Conservation (phyloP, 2,797 vertebrate genomes). For the Malurus leucopterus region DNA sequence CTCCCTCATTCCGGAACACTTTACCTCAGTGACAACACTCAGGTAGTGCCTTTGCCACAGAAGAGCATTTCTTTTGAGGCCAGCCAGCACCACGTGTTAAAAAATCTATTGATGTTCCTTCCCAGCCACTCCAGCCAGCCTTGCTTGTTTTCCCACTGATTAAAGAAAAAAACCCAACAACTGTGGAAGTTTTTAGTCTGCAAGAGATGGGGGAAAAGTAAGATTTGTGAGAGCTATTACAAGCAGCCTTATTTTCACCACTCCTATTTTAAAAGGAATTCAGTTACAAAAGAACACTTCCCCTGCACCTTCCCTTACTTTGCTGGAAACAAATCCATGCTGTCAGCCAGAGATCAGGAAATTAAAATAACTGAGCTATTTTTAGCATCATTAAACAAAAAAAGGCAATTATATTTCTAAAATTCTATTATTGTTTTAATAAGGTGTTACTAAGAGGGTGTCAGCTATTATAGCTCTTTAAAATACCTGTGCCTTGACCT, state of each 20-base stretch:
- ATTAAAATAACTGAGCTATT: not conserved
- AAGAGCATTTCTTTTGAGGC: not conserved
- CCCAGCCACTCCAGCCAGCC: not conserved
- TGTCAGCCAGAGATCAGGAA: not conserved
- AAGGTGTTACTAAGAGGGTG: conserved; percentile 10
- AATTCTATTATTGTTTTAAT: conserved; percentile 26
- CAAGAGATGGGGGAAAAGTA: not conserved
- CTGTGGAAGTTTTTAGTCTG: not conserved
- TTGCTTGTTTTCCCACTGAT: not conserved
- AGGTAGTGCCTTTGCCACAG: not conserved
- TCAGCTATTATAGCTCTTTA: not conserved
- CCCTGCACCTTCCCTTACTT: not conserved
- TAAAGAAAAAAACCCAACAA: not conserved
- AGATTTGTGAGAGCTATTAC: not conserved
- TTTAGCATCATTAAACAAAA: conserved; percentile 17
- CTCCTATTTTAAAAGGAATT: not conserved
- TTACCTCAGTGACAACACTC: not conserved
- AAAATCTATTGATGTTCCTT: not conserved
- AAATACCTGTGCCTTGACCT: not conserved
- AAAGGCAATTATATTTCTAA: conserved; percentile 16
- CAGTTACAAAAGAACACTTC: not conserved
- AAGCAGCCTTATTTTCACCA: not conserved
- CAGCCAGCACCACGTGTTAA: not conserved
- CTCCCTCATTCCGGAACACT: not conserved
- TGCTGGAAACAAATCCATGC: not conserved